Conservation (phyloP, 2,888 invertebrate species). For the Folsomia candida region DNA sequence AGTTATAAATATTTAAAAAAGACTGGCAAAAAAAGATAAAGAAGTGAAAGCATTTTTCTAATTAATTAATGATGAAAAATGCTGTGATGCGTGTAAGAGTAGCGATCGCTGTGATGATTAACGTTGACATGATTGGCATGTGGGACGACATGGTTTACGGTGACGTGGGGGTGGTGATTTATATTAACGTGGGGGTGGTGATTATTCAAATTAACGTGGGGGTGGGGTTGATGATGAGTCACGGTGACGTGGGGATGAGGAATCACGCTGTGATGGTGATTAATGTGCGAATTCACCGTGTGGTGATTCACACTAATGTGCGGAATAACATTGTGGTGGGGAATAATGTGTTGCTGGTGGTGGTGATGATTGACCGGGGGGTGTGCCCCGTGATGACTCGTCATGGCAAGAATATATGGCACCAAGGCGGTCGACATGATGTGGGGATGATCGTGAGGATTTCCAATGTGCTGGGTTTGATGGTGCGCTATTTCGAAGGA, state of each 20-base stretch:
- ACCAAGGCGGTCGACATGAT: too few species aligned
- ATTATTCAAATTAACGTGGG: background rate
- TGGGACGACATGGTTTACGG: background rate
- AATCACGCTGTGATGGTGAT: too few species aligned
- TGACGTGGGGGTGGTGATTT: background rate
- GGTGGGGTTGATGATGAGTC: background rate
- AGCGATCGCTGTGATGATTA: background rate
- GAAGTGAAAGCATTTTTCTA: too few species aligned
- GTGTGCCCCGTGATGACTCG: too few species aligned
- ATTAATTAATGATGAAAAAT: background rate
- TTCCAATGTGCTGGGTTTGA: too few species aligned
- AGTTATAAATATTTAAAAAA: too few species aligned
- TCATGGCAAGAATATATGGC: too few species aligned
- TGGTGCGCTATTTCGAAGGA: too few species aligned
- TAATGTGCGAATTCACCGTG: too few species aligned
- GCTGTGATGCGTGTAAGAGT: background rate
- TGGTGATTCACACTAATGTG: too few species aligned
- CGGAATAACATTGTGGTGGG: background rate
- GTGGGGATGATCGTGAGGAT: too few species aligned
- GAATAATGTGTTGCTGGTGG: background rate
- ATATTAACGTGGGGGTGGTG: background rate
- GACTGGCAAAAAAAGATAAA: background rate
- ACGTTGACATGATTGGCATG: background rate
- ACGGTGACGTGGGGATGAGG: background rate
- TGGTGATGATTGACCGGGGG: constrained; percentile 1